These are phyloP conservation scores for Lepus europaeus DNA, from an alignment of 2,113 vertebrate species.

Conservation along the genomic window DNA sequence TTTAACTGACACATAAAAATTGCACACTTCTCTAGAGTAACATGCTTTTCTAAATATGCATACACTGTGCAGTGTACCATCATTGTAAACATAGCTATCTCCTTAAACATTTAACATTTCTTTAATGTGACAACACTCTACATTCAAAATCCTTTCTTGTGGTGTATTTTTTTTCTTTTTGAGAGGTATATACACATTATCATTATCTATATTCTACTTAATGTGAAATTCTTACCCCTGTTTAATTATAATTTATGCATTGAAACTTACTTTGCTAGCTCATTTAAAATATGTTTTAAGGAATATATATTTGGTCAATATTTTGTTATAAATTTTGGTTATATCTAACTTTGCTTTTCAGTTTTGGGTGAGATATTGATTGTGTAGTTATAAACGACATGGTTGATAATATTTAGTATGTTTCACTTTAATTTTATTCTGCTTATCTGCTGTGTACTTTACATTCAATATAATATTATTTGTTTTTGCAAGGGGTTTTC, in stretches of 20 bases:
- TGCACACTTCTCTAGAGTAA: too few relatives aligned
- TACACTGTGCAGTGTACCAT: too few relatives aligned
- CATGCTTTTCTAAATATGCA: too few relatives aligned
- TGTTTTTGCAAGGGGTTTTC: not conserved
- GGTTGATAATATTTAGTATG: not conserved
- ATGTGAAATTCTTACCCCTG: too few relatives aligned
- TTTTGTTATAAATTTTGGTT: not conserved
- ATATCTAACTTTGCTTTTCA: not conserved
- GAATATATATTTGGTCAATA: not conserved
- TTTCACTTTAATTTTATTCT: not conserved
- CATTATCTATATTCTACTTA: too few relatives aligned
- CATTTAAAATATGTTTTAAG: not conserved
- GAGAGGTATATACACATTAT: too few relatives aligned
- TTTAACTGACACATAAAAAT: too few relatives aligned
- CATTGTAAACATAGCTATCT: too few relatives aligned
- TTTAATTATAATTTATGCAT: not conserved
- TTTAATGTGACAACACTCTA: too few relatives aligned
- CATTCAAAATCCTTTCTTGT: too few relatives aligned
- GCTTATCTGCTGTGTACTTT: not conserved
- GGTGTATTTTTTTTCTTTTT: too few relatives aligned
- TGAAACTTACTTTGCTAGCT: not conserved
- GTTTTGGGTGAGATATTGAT: not conserved
- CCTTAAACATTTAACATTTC: too few relatives aligned
- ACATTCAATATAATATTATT: not conserved
- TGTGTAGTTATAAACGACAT: not conserved